These are phyloP conservation scores for Hypotaenidia okinawae DNA, from an alignment of 2,797 vertebrate genomes.

Conservation along the genomic window DNA sequence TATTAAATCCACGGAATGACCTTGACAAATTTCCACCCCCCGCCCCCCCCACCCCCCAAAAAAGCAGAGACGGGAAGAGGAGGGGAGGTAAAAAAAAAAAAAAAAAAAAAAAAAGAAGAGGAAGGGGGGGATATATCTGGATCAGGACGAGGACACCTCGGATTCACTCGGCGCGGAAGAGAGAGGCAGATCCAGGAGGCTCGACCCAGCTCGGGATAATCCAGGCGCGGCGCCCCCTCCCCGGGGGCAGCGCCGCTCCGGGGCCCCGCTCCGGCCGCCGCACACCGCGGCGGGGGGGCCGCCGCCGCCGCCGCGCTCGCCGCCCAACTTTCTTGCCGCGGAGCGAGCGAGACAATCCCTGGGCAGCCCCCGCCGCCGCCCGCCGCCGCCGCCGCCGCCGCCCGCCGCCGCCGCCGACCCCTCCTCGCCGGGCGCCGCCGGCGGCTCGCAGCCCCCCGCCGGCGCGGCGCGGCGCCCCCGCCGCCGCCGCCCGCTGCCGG, in stretches of 20 bases:
- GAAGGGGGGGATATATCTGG: neutral
- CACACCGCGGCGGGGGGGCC: slow-evolving; percentile 73
- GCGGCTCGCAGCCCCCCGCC: slow-evolving; percentile 30
- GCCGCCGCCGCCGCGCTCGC: slow-evolving; percentile 71
- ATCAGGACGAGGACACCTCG: slow-evolving; percentile 42
- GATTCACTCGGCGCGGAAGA: slow-evolving; percentile 1
- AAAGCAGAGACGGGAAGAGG: slow-evolving; percentile 31
- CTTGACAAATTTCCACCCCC: slow-evolving; percentile 78
- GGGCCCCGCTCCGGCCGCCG: slow-evolving; percentile 12
- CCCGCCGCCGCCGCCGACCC: neutral
- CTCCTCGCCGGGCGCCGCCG: slow-evolving; percentile 38
- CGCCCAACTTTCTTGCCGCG: slow-evolving; percentile 84
- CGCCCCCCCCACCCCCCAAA: neutral
- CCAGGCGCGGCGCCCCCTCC: slow-evolving; percentile 43
- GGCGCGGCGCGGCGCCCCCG: neutral
- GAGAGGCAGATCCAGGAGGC: slow-evolving; percentile 29
- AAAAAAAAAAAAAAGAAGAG: neutral
- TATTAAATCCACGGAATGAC: slow-evolving; percentile 79
- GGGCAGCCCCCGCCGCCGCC: slow-evolving; percentile 27
- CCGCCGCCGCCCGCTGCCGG: neutral
- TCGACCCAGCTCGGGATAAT: slow-evolving; percentile 47
- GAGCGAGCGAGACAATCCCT: slow-evolving; percentile 37
- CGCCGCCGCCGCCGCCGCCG: neutral
- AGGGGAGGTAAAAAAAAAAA: neutral
- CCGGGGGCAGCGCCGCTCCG: slow-evolving; percentile 48